Conservation (phyloP, 2,113 vertebrate genomes). For the Chlamydotis undulata region DNA sequence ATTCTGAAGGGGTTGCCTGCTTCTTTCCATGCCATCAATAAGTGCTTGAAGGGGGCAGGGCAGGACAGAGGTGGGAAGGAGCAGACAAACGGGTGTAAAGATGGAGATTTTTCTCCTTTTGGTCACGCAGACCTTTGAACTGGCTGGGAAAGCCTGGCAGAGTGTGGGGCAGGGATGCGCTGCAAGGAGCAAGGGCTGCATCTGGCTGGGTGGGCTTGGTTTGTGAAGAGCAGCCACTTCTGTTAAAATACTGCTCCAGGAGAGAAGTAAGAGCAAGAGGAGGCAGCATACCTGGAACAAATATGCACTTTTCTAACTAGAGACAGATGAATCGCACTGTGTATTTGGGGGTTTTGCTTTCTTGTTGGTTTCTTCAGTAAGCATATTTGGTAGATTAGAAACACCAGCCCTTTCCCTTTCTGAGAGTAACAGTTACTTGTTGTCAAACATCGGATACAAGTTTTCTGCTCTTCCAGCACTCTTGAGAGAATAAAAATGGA, state of each 20-base stretch:
- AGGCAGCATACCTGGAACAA: not conserved
- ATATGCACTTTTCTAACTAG: not conserved
- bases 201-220: not conserved
- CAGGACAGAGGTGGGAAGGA: not conserved
- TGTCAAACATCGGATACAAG: not conserved
- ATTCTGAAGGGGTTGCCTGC: not conserved
- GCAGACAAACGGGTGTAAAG: not conserved
- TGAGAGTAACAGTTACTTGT: not conserved
- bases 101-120: not conserved
- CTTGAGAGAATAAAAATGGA: not conserved
- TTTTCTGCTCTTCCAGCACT: not conserved
- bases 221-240: not conserved
- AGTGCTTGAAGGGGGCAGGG: not conserved
- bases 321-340: not conserved
- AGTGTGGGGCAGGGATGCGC: not conserved
- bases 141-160: not conserved
- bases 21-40: not conserved
- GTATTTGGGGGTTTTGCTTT: not conserved
- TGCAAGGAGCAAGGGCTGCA: accelerated
- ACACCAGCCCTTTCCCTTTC: not conserved
- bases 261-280: not conserved
- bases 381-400: not conserved
- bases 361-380: not conserved
- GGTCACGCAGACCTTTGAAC: not conserved
- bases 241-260: not conserved